Evolutionary conservation across 1,140 invertebrate species (phyloP).

Genomic region (Chironomus tepperi): DNA sequence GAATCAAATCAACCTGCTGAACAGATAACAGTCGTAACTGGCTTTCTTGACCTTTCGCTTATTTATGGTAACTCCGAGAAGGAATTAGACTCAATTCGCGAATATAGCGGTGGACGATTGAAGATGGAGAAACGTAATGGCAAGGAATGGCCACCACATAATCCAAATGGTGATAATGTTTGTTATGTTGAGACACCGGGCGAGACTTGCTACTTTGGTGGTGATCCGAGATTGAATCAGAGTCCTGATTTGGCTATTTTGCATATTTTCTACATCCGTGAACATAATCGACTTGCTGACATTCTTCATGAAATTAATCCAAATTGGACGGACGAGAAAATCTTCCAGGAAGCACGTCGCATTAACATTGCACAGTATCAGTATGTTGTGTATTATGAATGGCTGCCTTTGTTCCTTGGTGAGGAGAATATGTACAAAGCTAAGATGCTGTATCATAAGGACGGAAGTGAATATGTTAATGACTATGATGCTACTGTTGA

Average conservation of each 20-base stretch:
- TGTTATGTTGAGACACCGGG: constrained; percentile 49
- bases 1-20: constrained; percentile 54
- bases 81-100: constrained; percentile 52
- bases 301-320: constrained; percentile 66
- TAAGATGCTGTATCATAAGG: constrained; percentile 55
- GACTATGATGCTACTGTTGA: constrained; percentile 78
- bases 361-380: constrained; percentile 72
- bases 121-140: constrained; percentile 51
- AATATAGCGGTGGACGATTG: constrained; percentile 54
- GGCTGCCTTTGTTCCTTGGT: constrained; percentile 44
- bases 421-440: constrained; percentile 57
- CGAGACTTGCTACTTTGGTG: constrained; percentile 61
- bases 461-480: constrained; percentile 56
- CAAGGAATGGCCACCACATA: constrained; percentile 57
- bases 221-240: constrained; percentile 81
- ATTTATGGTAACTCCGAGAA: constrained; percentile 71
- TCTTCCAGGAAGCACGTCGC: constrained; percentile 78
- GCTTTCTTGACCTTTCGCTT: constrained; percentile 74
- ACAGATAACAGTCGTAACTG: constrained; percentile 74
- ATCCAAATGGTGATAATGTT: constrained; percentile 51
- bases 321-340: constrained; percentile 75
- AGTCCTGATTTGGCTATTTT: constrained; percentile 70
- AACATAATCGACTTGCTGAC: constrained; percentile 83
- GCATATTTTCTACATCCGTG: constrained; percentile 74
- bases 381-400: constrained; percentile 78